Evolutionary conservation across 2,113 vertebrate species (phyloP).

Genomic region (Suricata suricatta): DNA sequence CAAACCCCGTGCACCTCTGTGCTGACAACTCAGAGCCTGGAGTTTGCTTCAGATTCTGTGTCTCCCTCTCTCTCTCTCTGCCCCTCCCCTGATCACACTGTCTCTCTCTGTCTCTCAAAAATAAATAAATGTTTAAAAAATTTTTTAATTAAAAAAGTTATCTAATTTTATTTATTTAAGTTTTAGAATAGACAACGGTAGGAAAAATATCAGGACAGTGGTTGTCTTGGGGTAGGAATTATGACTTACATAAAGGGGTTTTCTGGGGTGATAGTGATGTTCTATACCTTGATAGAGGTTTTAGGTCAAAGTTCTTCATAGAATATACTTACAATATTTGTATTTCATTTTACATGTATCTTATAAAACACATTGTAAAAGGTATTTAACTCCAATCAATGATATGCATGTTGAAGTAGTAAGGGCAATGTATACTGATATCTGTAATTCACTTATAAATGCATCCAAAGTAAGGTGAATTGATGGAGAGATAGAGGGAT

Average conservation of each 20-base stretch:
- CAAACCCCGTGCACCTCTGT: too few species aligned
- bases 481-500: background rate
- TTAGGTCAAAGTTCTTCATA: background rate
- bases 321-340: background rate
- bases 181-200: background rate
- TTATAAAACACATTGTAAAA: background rate
- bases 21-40: too few species aligned
- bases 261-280: background rate
- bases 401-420: background rate
- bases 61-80: too few species aligned
- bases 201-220: background rate
- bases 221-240: background rate
- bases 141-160: background rate
- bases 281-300: background rate
- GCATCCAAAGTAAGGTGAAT: background rate
- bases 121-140: too few species aligned
- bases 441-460: background rate
- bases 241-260: background rate
- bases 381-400: background rate
- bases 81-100: too few species aligned
- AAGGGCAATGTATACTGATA: background rate
- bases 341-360: background rate
- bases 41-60: too few species aligned
- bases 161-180: background rate
- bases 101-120: too few species aligned